Base-by-base conservation (phyloP, 1,140 invertebrate species). In the Tribolium madens region DNA sequence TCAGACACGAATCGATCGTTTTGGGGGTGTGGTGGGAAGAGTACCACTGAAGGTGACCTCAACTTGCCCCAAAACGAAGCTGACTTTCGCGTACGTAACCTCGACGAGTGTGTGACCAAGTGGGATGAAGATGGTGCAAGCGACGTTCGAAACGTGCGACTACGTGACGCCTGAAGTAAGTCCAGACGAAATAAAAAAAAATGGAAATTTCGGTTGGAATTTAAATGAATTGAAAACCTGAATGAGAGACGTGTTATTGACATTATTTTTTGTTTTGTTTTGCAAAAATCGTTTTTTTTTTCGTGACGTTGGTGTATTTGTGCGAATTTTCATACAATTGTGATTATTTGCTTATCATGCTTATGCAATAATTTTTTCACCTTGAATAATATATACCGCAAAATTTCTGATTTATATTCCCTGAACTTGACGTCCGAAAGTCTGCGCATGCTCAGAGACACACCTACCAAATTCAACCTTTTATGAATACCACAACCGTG, bases 51-150 rank as follows among this genome's bases (percentile, higher is more conserved):
- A 64, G 57, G 57, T 64, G 57, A 64, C 57, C 57, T 64, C 57
- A 36, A 64, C 57, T 31, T 64, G 57, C 26, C 57, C 57, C 57
- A 33, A 33, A 31, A 33, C 26, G 14, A n/a, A 64, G n/a, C 26
- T 36, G 53, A 60, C 53, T 26, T 64, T 64, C 57, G 57, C 26
- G 57, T 64, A 14, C 57, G 57, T 64, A 64, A 64, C 57, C 57
- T 64, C 57, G 26, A n/a, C 12, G 26, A 15, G 57, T 64, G 57
- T 33, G 21, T 36, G 26, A 42, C 26, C 57, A 42, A 47, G 18
- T 71, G 69, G 42, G 12, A 71, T 71, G 70, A 72, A 72, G 31
- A 72, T 72, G 70, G 70, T 72, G 13, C 70, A 72, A 31, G 70
- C 70, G 18, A 46, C 70, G 17, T 72, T 52, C 46, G 70, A 72